Base-by-base conservation (phyloP, 2,888 invertebrate species). In the Polymixis lichenea region DNA sequence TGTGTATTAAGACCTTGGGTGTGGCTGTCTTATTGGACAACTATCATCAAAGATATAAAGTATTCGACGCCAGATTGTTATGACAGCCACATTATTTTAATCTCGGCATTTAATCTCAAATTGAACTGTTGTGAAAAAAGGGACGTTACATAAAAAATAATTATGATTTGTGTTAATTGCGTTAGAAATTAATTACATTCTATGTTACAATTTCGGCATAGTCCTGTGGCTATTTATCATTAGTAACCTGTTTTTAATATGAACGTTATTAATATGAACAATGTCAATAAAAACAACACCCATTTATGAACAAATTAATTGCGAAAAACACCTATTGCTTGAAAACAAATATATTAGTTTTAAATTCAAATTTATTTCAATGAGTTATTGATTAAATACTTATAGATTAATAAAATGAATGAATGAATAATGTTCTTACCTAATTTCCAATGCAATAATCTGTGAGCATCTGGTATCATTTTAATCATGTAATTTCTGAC, bases 41-140 rank as follows among this genome's bases (percentile, higher is more conserved):
- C 51, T 32, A 25, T 55, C 43, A 64, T 53, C 43, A 80, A 46
- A 32, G 51, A 53, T 53, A 64, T 58, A 64, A 64, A 66, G 46
- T 56, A 61, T 22, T 53, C 51, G 11, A 17, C 49, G 49, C 53
- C 38, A 49, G 49, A 78, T 51, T 69, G 15, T 58, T 68, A n/a
- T 49, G 51, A 51, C 22, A 28, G 25, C 38, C n/a, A 53, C 19
- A 51, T 64, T 72, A 80, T 64, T 32, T 62, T 43, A 56, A 62
- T 64, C 72, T 80, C 22, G 15, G 1, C 58, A 53, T 69, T 80
- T 65, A 25, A 71, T 68, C 51, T 77, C 9, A 38, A 46, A 71
- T 25, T 72, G 32, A 60, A 32, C 55, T 64, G 38, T 68, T 84
- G 51, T 65, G 60, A 65, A 74, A 74, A 67, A 74, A 28, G 53